Evolutionary conservation across 1,140 invertebrate genomes (phyloP).

Genomic region (Apocrypta bakeri): DNA sequence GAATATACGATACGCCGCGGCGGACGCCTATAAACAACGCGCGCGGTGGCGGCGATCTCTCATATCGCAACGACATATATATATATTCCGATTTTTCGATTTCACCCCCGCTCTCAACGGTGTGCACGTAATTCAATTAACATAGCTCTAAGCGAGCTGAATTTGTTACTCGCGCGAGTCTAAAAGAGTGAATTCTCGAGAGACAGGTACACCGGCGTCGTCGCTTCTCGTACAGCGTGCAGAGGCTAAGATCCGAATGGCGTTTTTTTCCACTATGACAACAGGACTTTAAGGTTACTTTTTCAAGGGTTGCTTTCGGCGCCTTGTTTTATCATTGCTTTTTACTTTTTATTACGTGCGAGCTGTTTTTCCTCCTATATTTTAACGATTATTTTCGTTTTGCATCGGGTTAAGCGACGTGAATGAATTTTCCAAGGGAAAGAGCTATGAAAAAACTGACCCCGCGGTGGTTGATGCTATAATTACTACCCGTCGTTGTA

Average conservation of each 20-base stretch:
- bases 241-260: constrained; percentile 17
- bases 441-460: neutral
- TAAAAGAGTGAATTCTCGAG: too few relatives aligned
- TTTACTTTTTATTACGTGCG: neutral
- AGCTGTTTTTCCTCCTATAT: neutral
- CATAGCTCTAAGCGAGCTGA: neutral
- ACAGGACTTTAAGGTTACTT: constrained; percentile 44
- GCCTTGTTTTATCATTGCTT: neutral
- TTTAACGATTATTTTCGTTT: neutral
- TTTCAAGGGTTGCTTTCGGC: neutral
- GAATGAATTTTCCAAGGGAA: neutral
- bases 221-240: neutral
- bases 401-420: neutral
- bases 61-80: neutral
- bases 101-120: neutral
- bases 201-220: neutral
- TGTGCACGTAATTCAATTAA: neutral
- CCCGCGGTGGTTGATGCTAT: neutral
- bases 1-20: neutral
- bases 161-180: neutral
- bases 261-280: constrained; percentile 39
- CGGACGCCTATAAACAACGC: constrained; percentile 35
- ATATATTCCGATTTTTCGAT: constrained; percentile 23
- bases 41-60: neutral
- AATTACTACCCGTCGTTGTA: neutral